Evolutionary conservation across 2,113 vertebrate genomes (phyloP).

Genomic region (Spermophilus dauricus): DNA sequence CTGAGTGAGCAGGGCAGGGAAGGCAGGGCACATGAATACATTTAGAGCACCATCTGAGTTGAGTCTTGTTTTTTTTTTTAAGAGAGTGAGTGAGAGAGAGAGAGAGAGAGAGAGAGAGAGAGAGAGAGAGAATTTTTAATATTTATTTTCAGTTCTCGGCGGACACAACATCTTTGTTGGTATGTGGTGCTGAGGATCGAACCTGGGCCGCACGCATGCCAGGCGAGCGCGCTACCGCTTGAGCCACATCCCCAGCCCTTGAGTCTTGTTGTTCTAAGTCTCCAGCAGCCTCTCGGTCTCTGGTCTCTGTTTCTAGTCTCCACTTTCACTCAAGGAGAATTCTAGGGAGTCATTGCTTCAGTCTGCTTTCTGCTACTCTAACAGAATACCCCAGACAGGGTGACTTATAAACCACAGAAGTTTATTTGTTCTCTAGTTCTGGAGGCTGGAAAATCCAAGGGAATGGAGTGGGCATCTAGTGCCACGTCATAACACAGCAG

Average conservation of each 20-base stretch:
- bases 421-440: background rate
- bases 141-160: too few relatives aligned
- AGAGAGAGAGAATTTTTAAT: too few relatives aligned
- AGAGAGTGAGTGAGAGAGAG: too few relatives aligned
- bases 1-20: background rate
- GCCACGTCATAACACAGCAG: background rate
- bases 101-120: too few relatives aligned
- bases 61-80: background rate
- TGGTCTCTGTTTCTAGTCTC: background rate
- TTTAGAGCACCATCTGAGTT: background rate
- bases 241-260: too few relatives aligned
- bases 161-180: too few relatives aligned
- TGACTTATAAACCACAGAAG: background rate
- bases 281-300: background rate
- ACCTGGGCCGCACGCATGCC: too few relatives aligned
- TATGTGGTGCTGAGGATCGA: too few relatives aligned
- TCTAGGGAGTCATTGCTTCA: background rate
- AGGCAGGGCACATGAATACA: slow-evolving; percentile 45
- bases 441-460: background rate
- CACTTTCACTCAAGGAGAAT: background rate
- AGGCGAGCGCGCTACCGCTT: too few relatives aligned
- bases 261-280: background rate
- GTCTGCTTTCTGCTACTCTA: background rate
- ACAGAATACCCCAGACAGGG: background rate
- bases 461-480: too few relatives aligned